phyloP scores from a whole-genome alignment of 2,113 vertebrate species.

The Rhinoptilus africanus region DNA sequence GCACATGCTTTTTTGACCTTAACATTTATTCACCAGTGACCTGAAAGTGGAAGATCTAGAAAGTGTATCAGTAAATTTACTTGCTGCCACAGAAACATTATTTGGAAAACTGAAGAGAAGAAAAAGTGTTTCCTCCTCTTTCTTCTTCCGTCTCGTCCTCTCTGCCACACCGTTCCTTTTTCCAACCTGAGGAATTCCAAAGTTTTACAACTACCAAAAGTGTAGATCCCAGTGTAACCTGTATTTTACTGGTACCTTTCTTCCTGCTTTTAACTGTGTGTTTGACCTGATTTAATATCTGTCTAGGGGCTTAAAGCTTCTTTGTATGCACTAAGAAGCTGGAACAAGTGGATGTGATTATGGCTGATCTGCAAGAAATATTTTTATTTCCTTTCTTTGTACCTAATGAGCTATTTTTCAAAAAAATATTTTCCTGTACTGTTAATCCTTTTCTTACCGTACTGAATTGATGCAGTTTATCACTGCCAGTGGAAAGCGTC shows the following conservation, averaged over 20 bases:
- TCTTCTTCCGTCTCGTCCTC: background rate
- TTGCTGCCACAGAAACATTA: background rate
- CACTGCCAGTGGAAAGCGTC: background rate
- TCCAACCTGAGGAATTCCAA: background rate
- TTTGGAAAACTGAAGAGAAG: background rate
- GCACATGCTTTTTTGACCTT: fast-evolving
- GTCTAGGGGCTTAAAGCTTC: background rate
- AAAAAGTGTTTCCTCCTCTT: background rate
- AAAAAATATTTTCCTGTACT: background rate
- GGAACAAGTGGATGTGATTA: background rate
- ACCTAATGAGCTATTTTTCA: background rate
- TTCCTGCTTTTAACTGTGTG: background rate
- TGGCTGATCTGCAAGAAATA: background rate
- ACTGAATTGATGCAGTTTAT: background rate
- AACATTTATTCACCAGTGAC: background rate
- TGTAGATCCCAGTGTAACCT: background rate
- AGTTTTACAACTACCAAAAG: fast-evolving
- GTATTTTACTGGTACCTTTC: background rate
- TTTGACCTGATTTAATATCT: background rate
- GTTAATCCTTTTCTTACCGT: background rate
- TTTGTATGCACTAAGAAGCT: background rate
- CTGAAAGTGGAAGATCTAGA: background rate
- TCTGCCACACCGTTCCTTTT: background rate
- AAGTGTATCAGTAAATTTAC: background rate
- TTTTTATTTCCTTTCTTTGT: background rate